Evolutionary conservation across 2,797 vertebrate species (phyloP), one percentile per base, ranked within the genome.

Genomic region (Discoglossus pictus): DNA sequence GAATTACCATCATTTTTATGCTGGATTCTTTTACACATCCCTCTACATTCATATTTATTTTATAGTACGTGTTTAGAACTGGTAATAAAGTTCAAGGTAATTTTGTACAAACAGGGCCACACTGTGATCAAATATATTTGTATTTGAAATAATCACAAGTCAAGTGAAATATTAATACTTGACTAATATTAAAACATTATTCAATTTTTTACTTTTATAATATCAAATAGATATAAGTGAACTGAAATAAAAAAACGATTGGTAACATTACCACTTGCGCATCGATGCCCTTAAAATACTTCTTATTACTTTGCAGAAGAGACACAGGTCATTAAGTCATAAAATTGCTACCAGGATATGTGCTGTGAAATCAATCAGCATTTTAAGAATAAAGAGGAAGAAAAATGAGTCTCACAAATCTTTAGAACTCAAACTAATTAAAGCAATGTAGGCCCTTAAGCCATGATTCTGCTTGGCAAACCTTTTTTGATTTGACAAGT

Each of bases 381-480:
- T 63, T 64, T 64, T 71, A 58, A 71, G 60, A 64, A 62, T 56
- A 64, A 71, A 63, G 44, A 40, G 35, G 23, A 71, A 71, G 60
- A 71, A 58, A 71, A 64, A 51, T 64, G 60, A 71, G 47, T 20
- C 68, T 63, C 36, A 63, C 60, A 70, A 71, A 58, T 71, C 68
- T 64, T 70, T 59, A 64, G 68, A 71, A 71, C 68, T 71, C 68
- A 42, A 71, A 47, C 60, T 71, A 71, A 71, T 71, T 71, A 71
- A 71, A 71, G 61, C 52, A 64, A 71, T 71, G 68, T 64, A 71
- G 68, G 44, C 60, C 68, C 68, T 71, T 58, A 64, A 71, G 68
- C 60, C 44, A 64, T 43, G 18, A 48, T 35, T 64, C 35, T 58
- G 53, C 68, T 58, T 58, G 27, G 60, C 39, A 64, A 71, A 63